Conservation (phyloP, 2,888 invertebrate genomes). For the Mesoligia furuncula region DNA sequence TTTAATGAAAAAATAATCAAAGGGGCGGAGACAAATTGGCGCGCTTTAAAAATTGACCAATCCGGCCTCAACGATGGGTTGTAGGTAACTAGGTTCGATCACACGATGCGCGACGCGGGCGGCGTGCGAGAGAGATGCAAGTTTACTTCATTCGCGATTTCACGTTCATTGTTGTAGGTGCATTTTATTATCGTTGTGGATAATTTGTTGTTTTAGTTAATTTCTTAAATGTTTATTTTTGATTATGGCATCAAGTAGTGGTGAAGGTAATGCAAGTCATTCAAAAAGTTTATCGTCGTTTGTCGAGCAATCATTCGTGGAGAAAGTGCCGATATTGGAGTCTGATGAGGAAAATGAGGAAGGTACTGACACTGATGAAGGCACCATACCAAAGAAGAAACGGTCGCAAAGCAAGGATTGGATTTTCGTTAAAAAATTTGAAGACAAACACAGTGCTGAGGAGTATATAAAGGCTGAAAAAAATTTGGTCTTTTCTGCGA, state of each 20-base stretch:
- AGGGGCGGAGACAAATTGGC: slow-evolving; percentile 8
- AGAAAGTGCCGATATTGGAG: slow-evolving; percentile 54
- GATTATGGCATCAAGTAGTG: slow-evolving; percentile 57
- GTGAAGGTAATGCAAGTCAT: slow-evolving; percentile 51
- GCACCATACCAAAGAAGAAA: slow-evolving; percentile 51
- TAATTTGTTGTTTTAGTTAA: slow-evolving; percentile 48
- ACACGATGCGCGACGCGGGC: slow-evolving; percentile 12
- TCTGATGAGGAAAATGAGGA: slow-evolving; percentile 40
- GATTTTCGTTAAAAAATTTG: slow-evolving; percentile 56
- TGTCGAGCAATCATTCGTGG: slow-evolving; percentile 40
- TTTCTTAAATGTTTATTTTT: slow-evolving; percentile 36
- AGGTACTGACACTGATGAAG: slow-evolving; percentile 37
- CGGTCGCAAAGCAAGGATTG: slow-evolving; percentile 41
- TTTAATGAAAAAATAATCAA: slow-evolving; percentile 16
- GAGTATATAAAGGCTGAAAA: slow-evolving; percentile 44
- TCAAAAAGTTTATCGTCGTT: slow-evolving; percentile 56
- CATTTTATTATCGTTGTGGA: slow-evolving; percentile 34
- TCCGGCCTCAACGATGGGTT: no score
- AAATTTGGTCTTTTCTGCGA: slow-evolving; percentile 45
- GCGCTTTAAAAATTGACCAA: no score
- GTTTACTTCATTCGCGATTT: slow-evolving; percentile 4
- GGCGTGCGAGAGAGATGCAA: background rate
- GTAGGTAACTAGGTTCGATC: slow-evolving; percentile 5
- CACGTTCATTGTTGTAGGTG: slow-evolving; percentile 9
- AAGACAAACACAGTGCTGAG: slow-evolving; percentile 33